Conservation (phyloP, 2,888 invertebrate species). For the Lepidochitona cinerea region DNA sequence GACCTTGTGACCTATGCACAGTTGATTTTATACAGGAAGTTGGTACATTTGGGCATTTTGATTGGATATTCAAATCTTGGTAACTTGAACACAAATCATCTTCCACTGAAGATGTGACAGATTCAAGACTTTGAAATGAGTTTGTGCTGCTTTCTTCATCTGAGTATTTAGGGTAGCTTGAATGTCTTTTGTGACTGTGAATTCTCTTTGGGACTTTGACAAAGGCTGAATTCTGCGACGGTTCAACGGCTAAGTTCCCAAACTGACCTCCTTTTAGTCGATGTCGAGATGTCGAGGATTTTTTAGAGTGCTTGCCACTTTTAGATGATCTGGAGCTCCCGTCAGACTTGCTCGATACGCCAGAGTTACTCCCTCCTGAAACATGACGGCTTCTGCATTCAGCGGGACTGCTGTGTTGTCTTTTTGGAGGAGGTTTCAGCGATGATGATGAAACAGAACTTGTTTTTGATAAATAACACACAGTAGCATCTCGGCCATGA, state of each 20-base stretch:
- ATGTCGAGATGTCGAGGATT: background rate
- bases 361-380: background rate
- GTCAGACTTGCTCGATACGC: background rate
- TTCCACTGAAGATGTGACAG: background rate
- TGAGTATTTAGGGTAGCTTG: background rate
- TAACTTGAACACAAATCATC: background rate
- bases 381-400: background rate
- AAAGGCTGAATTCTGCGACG: background rate
- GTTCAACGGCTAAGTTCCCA: background rate
- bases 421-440: background rate
- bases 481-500: conserved; percentile 60
- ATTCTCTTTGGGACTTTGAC: background rate
- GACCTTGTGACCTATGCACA: background rate
- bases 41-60: background rate
- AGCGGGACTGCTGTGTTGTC: background rate
- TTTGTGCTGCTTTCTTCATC: background rate
- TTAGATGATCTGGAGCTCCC: background rate
- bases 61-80: background rate
- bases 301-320: background rate
- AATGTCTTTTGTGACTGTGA: background rate
- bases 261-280: background rate
- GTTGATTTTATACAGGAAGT: background rate
- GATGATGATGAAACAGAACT: conserved; percentile 25
- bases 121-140: background rate
- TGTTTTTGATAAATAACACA: conserved; percentile 55